A percentile compares a stretch with the other conserved stretches of the same genome.
Evolutionary conservation across 1,140 invertebrate species (phyloP).

Genomic region (Musca vetustissima): DNA sequence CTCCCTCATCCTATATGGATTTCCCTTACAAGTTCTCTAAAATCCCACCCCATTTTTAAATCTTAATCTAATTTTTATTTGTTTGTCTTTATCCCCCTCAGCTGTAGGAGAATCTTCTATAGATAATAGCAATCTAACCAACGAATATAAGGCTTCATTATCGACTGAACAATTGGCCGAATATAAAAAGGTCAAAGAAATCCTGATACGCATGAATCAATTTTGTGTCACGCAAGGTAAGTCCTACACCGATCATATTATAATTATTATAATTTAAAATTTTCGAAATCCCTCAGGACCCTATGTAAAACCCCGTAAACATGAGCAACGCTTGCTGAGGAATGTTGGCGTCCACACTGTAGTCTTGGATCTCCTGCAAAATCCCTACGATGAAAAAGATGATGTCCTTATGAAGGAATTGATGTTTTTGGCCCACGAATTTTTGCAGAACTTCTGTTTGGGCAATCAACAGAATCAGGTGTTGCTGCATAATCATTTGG

Average conservation of each 20-base stretch:
- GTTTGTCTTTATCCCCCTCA: neutral
- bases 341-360: slow-evolving; percentile 98
- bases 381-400: slow-evolving; percentile 84
- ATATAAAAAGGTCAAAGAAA: slow-evolving; percentile 87
- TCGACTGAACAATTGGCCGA: slow-evolving; percentile 71
- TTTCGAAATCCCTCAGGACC: slow-evolving; percentile 31
- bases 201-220: slow-evolving; percentile 89
- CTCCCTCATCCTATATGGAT: too few relatives aligned
- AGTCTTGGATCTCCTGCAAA: slow-evolving; percentile 90
- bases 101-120: slow-evolving; percentile 20
- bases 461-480: slow-evolving; percentile 97
- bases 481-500: slow-evolving; percentile 91
- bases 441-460: slow-evolving; percentile 96
- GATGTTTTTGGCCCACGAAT: slow-evolving; percentile 94
- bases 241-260: neutral
- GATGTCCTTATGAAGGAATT: slow-evolving; percentile 94
- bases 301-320: slow-evolving; percentile 77
- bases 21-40: too few relatives aligned
- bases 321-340: slow-evolving; percentile 90
- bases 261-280: neutral
- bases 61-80: neutral
- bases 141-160: slow-evolving; percentile 44
- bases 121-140: slow-evolving; percentile 33
- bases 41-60: too few relatives aligned
- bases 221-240: slow-evolving; percentile 72